Conservation (phyloP, 1,140 invertebrate species). For the Plutomurus gul region DNA sequence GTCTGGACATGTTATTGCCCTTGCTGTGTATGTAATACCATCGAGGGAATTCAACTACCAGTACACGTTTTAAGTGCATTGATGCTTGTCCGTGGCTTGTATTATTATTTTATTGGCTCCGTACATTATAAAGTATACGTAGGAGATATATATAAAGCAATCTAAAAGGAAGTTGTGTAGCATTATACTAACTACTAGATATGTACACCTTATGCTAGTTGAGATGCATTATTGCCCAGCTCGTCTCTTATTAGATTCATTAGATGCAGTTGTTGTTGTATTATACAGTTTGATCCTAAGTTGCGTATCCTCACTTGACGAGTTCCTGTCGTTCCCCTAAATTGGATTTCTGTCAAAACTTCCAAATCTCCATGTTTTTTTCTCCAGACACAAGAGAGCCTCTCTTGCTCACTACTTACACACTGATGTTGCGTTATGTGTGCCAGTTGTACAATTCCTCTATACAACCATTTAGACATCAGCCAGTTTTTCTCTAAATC, state of each 20-base stretch:
- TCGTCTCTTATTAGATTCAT: constrained; percentile 11
- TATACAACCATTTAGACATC: constrained; percentile 4
- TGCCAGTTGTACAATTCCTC: not conserved
- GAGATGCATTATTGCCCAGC: not conserved
- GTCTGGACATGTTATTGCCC: no score
- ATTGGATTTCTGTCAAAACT: constrained; percentile 55
- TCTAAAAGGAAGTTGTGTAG: no score
- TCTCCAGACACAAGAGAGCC: no score
- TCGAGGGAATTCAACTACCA: no score
- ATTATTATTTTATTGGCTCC: no score
- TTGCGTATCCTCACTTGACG: constrained; percentile 40
- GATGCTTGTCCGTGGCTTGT: no score
- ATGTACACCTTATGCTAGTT: not conserved
- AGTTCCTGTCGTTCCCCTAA: constrained; percentile 50
- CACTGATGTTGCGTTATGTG: not conserved
- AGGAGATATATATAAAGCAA: no score
- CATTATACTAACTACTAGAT: no score
- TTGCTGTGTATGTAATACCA: no score
- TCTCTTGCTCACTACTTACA: constrained; percentile 1
- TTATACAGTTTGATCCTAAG: no score
- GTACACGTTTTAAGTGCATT: no score
- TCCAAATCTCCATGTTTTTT: constrained; percentile 36
- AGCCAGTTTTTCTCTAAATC: constrained; percentile 24
- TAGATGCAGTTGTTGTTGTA: not conserved
- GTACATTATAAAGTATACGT: no score